phyloP scores from a whole-genome alignment of 2,113 vertebrate species.

The Pluvialis apricaria region DNA sequence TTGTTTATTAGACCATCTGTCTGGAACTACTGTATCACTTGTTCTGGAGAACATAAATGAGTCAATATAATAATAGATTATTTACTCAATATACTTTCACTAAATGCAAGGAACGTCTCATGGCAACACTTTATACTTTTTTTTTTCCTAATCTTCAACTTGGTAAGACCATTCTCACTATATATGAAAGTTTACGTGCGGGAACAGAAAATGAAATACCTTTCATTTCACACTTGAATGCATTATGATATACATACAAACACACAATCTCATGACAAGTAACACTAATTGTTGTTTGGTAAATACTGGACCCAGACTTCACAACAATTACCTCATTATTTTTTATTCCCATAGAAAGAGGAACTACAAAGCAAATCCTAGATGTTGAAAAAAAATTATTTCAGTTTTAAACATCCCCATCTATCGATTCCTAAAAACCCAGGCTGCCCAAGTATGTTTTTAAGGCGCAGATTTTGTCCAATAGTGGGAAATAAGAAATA shows the following conservation, averaged over 20 bases:
- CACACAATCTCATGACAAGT: background rate
- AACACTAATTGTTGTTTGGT: background rate
- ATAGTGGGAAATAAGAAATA: background rate
- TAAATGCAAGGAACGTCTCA: background rate
- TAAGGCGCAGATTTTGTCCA: background rate
- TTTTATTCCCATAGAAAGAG: background rate
- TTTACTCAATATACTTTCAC: background rate
- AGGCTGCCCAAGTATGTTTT: background rate
- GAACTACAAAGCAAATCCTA: background rate
- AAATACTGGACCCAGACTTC: background rate
- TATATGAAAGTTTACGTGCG: background rate
- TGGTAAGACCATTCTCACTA: background rate
- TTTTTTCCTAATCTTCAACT: background rate
- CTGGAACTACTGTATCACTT: background rate
- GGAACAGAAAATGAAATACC: background rate
- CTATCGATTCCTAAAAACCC: background rate
- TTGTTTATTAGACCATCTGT: background rate
- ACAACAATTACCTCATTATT: background rate
- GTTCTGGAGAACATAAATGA: background rate
- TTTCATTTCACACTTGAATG: background rate
- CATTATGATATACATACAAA: background rate
- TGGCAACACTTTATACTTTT: background rate
- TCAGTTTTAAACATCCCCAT: background rate
- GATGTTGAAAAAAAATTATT: background rate
- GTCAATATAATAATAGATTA: background rate